Evolutionary conservation across 2,888 invertebrate species (phyloP).

Genomic region (Agriopis marginaria): DNA sequence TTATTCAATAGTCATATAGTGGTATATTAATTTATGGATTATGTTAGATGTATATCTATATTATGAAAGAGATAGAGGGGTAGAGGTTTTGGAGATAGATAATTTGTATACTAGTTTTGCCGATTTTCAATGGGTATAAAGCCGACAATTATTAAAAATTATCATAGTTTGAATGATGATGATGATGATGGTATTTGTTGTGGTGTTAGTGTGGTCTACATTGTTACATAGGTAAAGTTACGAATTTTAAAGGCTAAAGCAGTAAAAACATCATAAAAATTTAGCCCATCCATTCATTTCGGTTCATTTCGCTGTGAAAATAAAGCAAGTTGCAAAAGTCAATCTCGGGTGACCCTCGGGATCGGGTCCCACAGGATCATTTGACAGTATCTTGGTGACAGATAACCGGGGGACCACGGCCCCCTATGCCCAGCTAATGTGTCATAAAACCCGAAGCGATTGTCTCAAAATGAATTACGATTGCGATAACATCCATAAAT

Average conservation of each 20-base stretch:
- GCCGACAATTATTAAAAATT: too few relatives aligned
- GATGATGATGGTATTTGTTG: too few relatives aligned
- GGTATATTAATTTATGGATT: background rate
- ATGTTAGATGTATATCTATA: background rate
- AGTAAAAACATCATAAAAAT: constrained; percentile 12
- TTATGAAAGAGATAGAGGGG: too few relatives aligned
- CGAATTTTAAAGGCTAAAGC: background rate
- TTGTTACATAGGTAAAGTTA: background rate
- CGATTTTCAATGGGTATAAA: too few relatives aligned
- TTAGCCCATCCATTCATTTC: constrained; percentile 6
- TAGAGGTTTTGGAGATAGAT: too few relatives aligned
- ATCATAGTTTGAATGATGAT: too few relatives aligned
- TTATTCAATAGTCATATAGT: background rate
- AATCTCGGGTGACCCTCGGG: constrained; percentile 59
- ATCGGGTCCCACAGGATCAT: constrained; percentile 68
- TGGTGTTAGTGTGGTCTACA: background rate
- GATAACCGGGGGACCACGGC: constrained; percentile 67
- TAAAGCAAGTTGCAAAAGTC: constrained; percentile 51
- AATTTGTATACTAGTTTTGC: too few relatives aligned
- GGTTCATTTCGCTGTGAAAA: constrained; percentile 33
- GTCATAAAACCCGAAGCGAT: constrained; percentile 81
- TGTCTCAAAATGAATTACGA: constrained; percentile 73
- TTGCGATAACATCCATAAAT: constrained; percentile 60
- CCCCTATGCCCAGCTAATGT: constrained; percentile 70
- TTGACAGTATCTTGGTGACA: constrained; percentile 80